Evolutionary conservation across 2,888 invertebrate species (phyloP).

Genomic region (Eupeodes luniger): DNA sequence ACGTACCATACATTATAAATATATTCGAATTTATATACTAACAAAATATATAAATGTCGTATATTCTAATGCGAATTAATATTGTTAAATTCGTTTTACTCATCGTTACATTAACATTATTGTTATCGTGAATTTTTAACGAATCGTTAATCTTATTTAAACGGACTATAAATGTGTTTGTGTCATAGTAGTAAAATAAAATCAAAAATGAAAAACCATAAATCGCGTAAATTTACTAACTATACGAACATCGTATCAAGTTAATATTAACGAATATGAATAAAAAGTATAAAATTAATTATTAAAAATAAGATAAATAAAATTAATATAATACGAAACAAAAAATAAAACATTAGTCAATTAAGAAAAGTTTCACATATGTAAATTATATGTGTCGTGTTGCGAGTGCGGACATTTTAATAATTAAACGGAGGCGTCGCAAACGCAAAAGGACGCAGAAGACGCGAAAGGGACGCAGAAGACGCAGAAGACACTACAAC

Average conservation of each 20-base stretch:
- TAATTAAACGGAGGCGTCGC: constrained; percentile 79
- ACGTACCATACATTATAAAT: constrained; percentile 1
- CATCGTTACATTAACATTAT: constrained; percentile 7
- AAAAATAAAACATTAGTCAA: constrained; percentile 53
- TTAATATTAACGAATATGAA: constrained; percentile 54
- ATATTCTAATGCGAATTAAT: constrained; percentile 47
- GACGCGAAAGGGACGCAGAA: constrained; percentile 78
- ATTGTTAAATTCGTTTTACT: constrained; percentile 37
- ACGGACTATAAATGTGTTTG: constrained; percentile 81
- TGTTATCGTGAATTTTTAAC: constrained; percentile 58
- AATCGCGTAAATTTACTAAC: constrained; percentile 39
- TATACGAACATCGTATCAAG: constrained; percentile 54
- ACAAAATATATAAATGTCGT: constrained; percentile 19
- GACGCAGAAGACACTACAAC: constrained; percentile 76
- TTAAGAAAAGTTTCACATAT: constrained; percentile 63
- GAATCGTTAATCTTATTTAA: constrained; percentile 52
- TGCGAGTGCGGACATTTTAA: constrained; percentile 79
- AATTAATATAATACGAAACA: constrained; percentile 35
- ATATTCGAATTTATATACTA: constrained; percentile 28
- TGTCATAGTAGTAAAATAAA: constrained; percentile 81
- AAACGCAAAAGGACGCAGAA: constrained; percentile 74
- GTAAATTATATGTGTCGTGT: constrained; percentile 79
- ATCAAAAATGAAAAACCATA: constrained; percentile 80
- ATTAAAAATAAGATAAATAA: constrained; percentile 8
- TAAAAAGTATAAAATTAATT: not conserved